Evolutionary conservation across 2,113 vertebrate genomes (phyloP), one percentile per base, ranked within the genome.

Genomic region (Alexandromys fortis): DNA sequence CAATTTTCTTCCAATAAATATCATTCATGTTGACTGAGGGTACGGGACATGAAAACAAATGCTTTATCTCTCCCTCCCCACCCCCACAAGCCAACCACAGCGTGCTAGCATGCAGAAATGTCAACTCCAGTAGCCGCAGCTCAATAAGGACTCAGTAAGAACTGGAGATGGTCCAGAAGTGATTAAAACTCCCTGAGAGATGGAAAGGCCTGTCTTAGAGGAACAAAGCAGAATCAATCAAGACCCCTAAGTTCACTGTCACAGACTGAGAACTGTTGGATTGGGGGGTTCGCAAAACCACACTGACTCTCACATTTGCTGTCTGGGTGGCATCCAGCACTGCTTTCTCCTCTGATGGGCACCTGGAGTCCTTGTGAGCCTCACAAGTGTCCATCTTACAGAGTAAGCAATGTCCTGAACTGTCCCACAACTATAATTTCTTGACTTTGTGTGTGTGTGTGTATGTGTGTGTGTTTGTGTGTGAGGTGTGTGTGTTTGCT

Each of bases 61-160:
- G 42, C 49, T 91, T 68, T 8, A 42, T 33, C 55, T 58, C 77
- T 86, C 55, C 92, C 92, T 55, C 19, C 5, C 55, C 55, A 96
- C 77, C 67, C 82, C 61, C 91, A 78, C 70, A 92, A 95, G 77
- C 67, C 49, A 89, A 89, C 75, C 82, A 89, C 33, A 82, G 16
- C 5, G 5, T 21, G 11, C 73, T 19, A 92, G 45, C 75, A 77
- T 21, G 3, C 75, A 91, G 68, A 94, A 95, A n/a, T 30, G 7
- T 26, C 9, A 58, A 45, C 75, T 91, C 55, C 85, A 33, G 47
- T 86, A 90, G 30, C 78, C 55, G 58, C 38, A 73, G 42, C 42
- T 96, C 87, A 79, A 90, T 91, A 91, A 92, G 88, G 86, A 87
- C 73, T 94, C 93, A 95, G 91, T 75, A 91, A 94, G 93, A 94